Percentiles rank a stretch among this genome's conserved stretches.
These are phyloP conservation scores for Peromyscus maniculatus DNA, from an alignment of 2,113 vertebrate species.

Conservation along the genomic window DNA sequence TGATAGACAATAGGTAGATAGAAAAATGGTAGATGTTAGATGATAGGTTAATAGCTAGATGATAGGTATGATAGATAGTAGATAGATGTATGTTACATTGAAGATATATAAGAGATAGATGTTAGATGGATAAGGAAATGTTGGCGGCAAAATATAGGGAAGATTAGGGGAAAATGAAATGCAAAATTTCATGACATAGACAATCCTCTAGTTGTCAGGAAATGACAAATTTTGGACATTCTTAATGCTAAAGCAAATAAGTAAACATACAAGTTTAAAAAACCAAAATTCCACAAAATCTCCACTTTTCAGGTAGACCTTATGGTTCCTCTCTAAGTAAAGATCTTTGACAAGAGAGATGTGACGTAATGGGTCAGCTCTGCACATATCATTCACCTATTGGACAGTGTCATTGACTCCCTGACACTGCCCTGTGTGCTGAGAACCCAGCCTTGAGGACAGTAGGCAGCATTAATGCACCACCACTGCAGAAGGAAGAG, in stretches of 20 bases:
- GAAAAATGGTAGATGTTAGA: neutral
- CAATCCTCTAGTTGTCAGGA: neutral
- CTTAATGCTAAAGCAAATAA: conserved; percentile 37
- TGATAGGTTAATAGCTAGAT: neutral
- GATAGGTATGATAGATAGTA: neutral
- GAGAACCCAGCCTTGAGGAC: neutral
- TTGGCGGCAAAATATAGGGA: conserved; percentile 12
- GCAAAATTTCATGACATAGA: conserved; percentile 3
- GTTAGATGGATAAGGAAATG: neutral
- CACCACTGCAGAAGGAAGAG: neutral
- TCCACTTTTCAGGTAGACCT: neutral
- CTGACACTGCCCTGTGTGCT: neutral
- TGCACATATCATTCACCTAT: neutral
- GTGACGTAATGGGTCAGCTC: neutral
- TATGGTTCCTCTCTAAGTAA: neutral
- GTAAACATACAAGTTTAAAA: neutral
- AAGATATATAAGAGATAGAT: neutral
- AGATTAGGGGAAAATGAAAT: neutral
- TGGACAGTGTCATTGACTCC: neutral
- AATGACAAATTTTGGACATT: neutral
- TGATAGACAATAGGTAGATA: neutral
- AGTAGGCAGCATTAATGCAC: neutral
- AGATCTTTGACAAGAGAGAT: neutral
- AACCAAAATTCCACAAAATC: conserved; percentile 23
- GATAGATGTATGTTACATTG: neutral